These are phyloP conservation scores for Turdus rufiventris DNA, from an alignment of 2,113 vertebrate species.

Conservation along the genomic window DNA sequence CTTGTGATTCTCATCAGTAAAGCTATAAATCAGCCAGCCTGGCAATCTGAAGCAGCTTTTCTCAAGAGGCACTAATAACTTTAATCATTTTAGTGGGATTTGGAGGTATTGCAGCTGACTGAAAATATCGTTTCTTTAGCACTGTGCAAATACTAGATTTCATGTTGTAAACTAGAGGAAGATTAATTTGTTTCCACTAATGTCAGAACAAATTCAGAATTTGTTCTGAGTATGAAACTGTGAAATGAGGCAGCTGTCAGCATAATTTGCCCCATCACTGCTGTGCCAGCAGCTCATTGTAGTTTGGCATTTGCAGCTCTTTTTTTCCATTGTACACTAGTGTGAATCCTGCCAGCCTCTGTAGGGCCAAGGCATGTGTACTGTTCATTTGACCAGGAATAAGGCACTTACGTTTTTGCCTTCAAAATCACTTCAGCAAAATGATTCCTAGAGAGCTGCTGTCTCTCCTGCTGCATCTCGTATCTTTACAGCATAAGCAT, in stretches of 20 bases:
- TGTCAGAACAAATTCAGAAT: conserved; percentile 29
- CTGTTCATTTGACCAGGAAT: not conserved
- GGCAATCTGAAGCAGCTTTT: not conserved
- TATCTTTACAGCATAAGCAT: not conserved
- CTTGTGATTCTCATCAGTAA: conserved; percentile 32
- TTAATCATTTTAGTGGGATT: conserved; percentile 3
- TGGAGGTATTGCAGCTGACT: conserved; percentile 20
- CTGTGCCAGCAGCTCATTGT: not conserved
- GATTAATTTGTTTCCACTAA: conserved; percentile 25
- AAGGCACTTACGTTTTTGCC: not conserved
- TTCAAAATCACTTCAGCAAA: not conserved
- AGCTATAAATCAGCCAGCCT: not conserved
- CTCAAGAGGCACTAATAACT: conserved; percentile 16
- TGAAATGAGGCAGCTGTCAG: conserved; percentile 26
- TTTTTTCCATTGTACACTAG: not conserved
- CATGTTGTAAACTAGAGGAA: not conserved
- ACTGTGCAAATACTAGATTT: not conserved
- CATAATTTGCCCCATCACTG: not conserved
- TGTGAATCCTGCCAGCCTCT: not conserved
- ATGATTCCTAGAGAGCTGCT: not conserved
- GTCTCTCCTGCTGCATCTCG: not conserved
- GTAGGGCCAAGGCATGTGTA: not conserved
- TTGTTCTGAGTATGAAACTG: not conserved
- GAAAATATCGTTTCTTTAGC: not conserved
- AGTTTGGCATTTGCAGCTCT: not conserved